Percentiles rank a stretch among this genome's conserved stretches.
Evolutionary conservation across 2,797 vertebrate genomes (phyloP).

Genomic region (Huso huso): DNA sequence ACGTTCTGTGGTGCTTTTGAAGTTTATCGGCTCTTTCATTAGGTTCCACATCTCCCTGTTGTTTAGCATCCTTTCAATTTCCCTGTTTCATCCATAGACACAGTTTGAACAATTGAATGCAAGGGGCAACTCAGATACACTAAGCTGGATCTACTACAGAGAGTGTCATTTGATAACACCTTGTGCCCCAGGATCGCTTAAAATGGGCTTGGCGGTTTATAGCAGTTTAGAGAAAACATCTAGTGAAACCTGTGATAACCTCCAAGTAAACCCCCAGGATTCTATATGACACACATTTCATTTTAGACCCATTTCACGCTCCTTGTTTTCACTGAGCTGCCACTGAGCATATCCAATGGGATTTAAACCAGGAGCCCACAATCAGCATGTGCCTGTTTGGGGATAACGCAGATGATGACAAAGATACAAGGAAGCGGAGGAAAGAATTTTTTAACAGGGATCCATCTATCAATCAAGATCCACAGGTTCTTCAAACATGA

Average conservation of each 20-base stretch:
- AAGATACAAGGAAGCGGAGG: too few species aligned
- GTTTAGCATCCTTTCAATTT: background rate
- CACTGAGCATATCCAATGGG: constrained; percentile 9
- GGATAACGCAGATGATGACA: too few species aligned
- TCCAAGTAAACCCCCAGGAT: constrained; percentile 26
- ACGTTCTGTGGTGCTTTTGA: too few species aligned
- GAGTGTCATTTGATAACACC: constrained; percentile 17
- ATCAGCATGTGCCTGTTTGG: background rate
- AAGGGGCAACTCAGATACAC: constrained; percentile 6
- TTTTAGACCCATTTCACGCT: constrained; percentile 13
- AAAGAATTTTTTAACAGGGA: too few species aligned
- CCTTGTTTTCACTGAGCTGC: constrained; percentile 17
- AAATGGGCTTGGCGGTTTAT: constrained; percentile 35
- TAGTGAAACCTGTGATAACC: constrained; percentile 30
- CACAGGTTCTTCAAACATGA: too few species aligned
- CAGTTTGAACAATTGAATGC: background rate
- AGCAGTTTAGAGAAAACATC: constrained; percentile 29
- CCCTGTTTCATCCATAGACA: background rate
- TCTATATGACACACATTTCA: constrained; percentile 30
- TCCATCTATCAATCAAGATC: too few species aligned
- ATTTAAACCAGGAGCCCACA: constrained; percentile 14
- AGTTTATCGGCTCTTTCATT: too few species aligned
- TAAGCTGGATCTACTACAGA: constrained; percentile 14
- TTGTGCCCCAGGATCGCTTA: constrained; percentile 23
- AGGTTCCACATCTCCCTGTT: constrained; percentile 8